Evolutionary conservation across 1,140 invertebrate species (phyloP).

Genomic region (Holcopasites calliopsidis): DNA sequence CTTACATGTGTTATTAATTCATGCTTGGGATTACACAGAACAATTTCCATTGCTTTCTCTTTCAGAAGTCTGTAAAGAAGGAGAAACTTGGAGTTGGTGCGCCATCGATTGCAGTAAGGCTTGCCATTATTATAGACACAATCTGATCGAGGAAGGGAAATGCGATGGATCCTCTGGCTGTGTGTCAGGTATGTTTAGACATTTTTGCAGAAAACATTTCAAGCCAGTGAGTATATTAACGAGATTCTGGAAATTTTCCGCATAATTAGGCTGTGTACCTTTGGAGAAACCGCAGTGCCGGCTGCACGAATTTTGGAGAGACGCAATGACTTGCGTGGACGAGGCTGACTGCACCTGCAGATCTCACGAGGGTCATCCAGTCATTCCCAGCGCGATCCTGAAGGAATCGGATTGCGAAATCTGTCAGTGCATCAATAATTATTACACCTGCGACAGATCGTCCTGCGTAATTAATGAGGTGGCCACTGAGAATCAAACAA

Average conservation of each 20-base stretch:
- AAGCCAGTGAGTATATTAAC: too few species aligned
- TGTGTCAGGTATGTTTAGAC: constrained; percentile 71
- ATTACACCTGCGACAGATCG: constrained; percentile 83
- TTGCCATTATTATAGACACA: constrained; percentile 80
- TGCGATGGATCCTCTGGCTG: constrained; percentile 78
- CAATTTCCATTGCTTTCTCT: not conserved
- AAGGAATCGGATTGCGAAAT: constrained; percentile 83
- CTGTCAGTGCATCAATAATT: constrained; percentile 89
- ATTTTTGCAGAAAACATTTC: too few species aligned
- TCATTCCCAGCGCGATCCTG: constrained; percentile 83
- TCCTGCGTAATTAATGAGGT: constrained; percentile 67
- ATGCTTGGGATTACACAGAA: not conserved
- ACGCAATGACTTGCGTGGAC: constrained; percentile 85
- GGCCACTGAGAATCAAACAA: not conserved
- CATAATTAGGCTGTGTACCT: constrained; percentile 59
- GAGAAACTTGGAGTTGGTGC: constrained; percentile 81
- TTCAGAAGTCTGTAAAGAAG: constrained; percentile 70
- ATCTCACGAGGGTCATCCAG: constrained; percentile 81
- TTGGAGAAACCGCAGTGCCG: constrained; percentile 64
- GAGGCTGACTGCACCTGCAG: constrained; percentile 86
- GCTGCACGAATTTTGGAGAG: constrained; percentile 82
- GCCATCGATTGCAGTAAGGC: constrained; percentile 83
- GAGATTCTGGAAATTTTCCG: too few species aligned
- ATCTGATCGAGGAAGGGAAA: constrained; percentile 71
- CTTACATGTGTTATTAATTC: not conserved